Evolutionary conservation across 53 echinoderm and acorn worm genomes (phyloP), one percentile per base, ranked within the genome.

Genomic region (Temnopleurus reevesii): DNA sequence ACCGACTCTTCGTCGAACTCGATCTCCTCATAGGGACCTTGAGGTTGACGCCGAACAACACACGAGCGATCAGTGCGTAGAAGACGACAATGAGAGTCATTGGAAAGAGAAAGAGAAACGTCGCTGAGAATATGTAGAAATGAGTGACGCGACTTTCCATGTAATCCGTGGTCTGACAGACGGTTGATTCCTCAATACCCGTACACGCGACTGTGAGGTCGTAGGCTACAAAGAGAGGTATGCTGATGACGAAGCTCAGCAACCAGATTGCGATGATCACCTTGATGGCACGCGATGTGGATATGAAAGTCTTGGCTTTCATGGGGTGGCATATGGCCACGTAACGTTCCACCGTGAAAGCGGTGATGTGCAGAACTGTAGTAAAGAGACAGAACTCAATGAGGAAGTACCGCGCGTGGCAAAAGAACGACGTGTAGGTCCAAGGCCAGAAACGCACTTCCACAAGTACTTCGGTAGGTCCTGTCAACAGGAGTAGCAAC

Each of bases 331-430:
- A 94, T 5, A 94, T 90, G 5, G 92, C 94, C 64, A 94, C 84
- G 77, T 94, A 94, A 6, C 94, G 86, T 60, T 94, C 94, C 24
- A 92, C 49, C 2, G 94, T 92, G 60, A 94, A 92, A 9, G 94
- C 86, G 6, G 94, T 92, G 44, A 94, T 94, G 55, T 92, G 87
- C 53, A 94, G 81, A 0, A 99, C 92, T 4, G 99, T 93, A 1
- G 96, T 93, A 77, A 94, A 99, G 7, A 95, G 94, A 65, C 96
- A 94, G 26, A 96, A 92, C 61, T 96, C 96, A 57, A 99, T 99
- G 19, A 99, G 91, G 56, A 91, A 99, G 66, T 91, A 99, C 15
- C 96, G 77, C 33, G 91, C 43, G 10, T 93, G 91, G 76, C 99
- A 99, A 77, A 96, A 79, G 77, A 99, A 93, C 6, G 89, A 58